These are phyloP conservation scores for Sinocyclocheilus rhinocerous DNA, from an alignment of 2,113 vertebrate species.

Conservation along the genomic window DNA sequence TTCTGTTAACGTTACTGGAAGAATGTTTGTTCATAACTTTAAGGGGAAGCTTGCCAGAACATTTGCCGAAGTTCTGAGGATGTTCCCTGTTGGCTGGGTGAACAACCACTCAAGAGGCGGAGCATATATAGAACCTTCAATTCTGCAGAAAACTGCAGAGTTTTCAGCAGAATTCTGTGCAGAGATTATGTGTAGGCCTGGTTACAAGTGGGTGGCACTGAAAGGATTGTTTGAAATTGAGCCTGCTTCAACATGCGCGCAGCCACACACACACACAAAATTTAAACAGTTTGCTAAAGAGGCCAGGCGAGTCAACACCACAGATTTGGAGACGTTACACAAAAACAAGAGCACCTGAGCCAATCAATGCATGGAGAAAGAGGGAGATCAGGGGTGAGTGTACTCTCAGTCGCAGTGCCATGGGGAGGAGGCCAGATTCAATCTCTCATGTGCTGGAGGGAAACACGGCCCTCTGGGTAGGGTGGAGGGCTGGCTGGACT, in stretches of 20 bases:
- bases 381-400: constrained; percentile 6
- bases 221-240: background rate
- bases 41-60: no score
- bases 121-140: background rate
- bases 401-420: background rate
- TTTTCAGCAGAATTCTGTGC: background rate
- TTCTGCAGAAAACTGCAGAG: background rate
- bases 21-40: no score
- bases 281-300: background rate
- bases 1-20: no score
- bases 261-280: no score
- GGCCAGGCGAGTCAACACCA: background rate
- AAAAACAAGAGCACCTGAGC: constrained; percentile 7
- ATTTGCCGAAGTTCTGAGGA: no score
- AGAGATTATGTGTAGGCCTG: background rate
- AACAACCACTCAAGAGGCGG: background rate
- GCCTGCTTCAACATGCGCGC: background rate
- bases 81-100: no score
- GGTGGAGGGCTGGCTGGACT: constrained; percentile 6
- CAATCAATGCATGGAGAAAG: background rate
- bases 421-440: background rate
- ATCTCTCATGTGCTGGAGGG: constrained; percentile 24
- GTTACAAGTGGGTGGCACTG: background rate
- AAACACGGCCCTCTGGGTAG: constrained; percentile 49
- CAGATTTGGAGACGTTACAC: background rate